phyloP scores from a whole-genome alignment of 2,113 vertebrate species.

The Fulica atra region DNA sequence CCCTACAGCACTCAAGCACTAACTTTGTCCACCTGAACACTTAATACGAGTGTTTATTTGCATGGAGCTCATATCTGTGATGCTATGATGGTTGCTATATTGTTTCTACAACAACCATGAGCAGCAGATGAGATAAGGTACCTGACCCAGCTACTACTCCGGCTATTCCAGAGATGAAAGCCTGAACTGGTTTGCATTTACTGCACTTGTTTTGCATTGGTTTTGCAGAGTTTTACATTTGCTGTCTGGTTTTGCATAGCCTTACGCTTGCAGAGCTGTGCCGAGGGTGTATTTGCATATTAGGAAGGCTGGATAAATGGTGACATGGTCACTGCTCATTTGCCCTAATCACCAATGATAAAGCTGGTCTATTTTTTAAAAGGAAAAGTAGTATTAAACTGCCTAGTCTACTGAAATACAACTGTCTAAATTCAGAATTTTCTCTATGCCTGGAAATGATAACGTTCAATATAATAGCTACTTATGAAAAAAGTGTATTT shows the following conservation, averaged over 20 bases:
- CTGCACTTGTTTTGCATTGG: neutral
- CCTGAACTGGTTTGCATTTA: neutral
- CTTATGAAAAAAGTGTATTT: neutral
- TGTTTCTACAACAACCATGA: slow-evolving; percentile 12
- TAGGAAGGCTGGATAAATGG: neutral
- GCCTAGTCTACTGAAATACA: neutral
- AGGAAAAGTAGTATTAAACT: neutral
- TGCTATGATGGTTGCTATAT: neutral
- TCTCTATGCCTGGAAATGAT: neutral
- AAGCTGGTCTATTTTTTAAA: neutral
- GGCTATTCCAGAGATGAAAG: neutral
- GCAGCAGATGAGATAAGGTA: neutral
- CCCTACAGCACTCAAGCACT: neutral
- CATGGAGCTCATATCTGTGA: neutral
- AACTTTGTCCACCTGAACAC: neutral
- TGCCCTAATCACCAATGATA: neutral
- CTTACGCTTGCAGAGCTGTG: neutral
- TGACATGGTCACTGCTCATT: neutral
- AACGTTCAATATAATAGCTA: neutral
- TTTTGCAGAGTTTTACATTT: neutral
- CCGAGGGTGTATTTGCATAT: neutral
- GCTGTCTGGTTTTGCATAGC: neutral
- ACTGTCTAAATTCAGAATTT: neutral
- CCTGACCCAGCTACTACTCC: neutral
- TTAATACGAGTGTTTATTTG: neutral